Evolutionary conservation across 1,140 invertebrate genomes (phyloP).

Genomic region (Pogonomyrmex barbatus): DNA sequence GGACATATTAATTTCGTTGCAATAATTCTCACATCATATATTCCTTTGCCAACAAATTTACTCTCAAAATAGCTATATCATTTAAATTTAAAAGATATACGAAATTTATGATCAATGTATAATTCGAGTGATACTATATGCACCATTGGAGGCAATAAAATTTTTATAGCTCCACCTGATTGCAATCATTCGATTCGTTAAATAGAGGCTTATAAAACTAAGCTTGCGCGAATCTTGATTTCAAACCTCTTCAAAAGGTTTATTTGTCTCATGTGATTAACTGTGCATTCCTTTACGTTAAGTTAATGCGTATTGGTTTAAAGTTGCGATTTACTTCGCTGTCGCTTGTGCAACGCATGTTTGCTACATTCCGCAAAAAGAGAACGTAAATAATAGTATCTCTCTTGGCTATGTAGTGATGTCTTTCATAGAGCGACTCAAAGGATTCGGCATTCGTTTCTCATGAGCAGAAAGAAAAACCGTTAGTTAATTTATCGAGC

Average conservation of each 20-base stretch:
- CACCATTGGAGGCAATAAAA: slow-evolving; percentile 4
- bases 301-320: slow-evolving; percentile 3
- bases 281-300: neutral
- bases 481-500: slow-evolving; percentile 18
- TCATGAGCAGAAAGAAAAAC: neutral
- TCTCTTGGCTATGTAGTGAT: neutral
- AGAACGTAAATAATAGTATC: neutral
- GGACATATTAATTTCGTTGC: slow-evolving; percentile 8
- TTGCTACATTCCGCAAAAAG: slow-evolving; percentile 14
- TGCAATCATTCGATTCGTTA: slow-evolving; percentile 28
- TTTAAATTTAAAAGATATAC: neutral
- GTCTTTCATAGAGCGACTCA: neutral
- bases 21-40: neutral
- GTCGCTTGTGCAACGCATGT: neutral
- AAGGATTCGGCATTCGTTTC: neutral
- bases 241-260: neutral
- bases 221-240: neutral
- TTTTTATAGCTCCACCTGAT: neutral
- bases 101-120: neutral
- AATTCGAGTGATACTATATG: neutral
- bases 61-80: neutral
- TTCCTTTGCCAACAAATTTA: neutral
- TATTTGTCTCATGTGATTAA: neutral
- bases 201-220: slow-evolving; percentile 51
- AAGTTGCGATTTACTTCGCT: neutral